Evolutionary conservation across 2,888 invertebrate species (phyloP).

Genomic region (Pollenia labialis): DNA sequence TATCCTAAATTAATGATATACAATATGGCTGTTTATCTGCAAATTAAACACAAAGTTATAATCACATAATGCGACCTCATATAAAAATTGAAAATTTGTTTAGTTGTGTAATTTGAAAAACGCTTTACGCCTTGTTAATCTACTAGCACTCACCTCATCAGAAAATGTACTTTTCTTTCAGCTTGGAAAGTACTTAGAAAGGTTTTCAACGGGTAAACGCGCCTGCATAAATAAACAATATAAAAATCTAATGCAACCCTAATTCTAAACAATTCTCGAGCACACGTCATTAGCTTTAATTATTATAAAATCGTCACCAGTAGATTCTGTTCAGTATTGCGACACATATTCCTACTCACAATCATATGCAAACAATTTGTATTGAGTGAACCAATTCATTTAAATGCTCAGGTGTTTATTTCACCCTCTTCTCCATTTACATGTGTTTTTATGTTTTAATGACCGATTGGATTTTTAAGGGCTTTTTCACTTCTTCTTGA

Average conservation of each 20-base stretch:
- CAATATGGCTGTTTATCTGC: too few species aligned
- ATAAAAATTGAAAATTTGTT: too few species aligned
- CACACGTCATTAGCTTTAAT: constrained; percentile 47
- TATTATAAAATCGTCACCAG: constrained; percentile 18
- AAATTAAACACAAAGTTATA: too few species aligned
- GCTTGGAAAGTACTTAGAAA: not conserved
- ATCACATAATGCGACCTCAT: too few species aligned
- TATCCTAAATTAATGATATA: too few species aligned
- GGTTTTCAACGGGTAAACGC: not conserved
- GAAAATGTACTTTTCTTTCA: not conserved
- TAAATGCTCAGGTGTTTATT: not conserved
- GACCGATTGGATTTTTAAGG: constrained; percentile 21
- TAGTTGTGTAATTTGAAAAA: not conserved
- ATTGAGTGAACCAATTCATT: constrained; percentile 33
- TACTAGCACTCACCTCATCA: not conserved
- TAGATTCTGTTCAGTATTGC: constrained; percentile 7
- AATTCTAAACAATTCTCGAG: not conserved
- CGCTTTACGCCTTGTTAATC: constrained; percentile 2
- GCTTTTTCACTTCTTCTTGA: not conserved
- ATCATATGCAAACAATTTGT: constrained; percentile 15
- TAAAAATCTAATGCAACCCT: not conserved
- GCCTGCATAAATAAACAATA: not conserved
- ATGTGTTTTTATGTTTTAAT: not conserved
- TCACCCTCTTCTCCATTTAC: not conserved
- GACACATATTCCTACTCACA: not conserved